Evolutionary conservation across 37 sponge, comb jelly and placozoan species (phyloP), one percentile per base, ranked within the genome.

Genomic region (Beroe ovata): DNA sequence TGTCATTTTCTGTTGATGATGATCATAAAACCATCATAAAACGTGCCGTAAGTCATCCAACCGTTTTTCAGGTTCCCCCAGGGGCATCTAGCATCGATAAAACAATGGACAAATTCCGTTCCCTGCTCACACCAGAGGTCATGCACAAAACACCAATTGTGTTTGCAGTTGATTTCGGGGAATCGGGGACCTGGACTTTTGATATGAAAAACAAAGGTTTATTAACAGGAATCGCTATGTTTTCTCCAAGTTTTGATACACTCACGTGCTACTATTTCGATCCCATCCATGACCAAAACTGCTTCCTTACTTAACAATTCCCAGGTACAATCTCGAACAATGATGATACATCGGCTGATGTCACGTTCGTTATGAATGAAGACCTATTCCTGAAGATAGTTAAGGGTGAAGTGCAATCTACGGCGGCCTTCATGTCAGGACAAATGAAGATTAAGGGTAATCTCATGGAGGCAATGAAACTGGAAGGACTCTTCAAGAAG

Each of bases 401-500:
- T 59, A 91, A 64, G 47, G 98, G 98, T 0, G 89, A 95, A 72
- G 0, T 93, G 33, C 90, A 89, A 33, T 88, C 95, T 20, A 93
- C 95, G 8, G 81, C 88, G 19, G 94, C 95, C 33, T 95, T 94
- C 92, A 97, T 97, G 98, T 64, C 91, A 6, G 98, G 98, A 28
- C 93, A 97, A 60, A 91, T 97, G 90, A 97, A 95, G 91, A 95
- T 97, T 25, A 63, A 64, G 0, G 98, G 98, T 1, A 93, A 92
- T 72, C 91, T 97, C 77, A 92, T 62, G 47, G 59, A 90, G 59
- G 98, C 98, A 19, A 93, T 97, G 94, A 90, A 93, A 54, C 81
- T 97, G 38, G 95, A 97, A 91, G 93, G 92, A 42, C 91, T 97
- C 0, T 92, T 97, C 93, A 89, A 88, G 37, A 63, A 93, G 42